Evolutionary conservation across 2,888 invertebrate genomes (phyloP).

Genomic region (Ptilodon capucinus): DNA sequence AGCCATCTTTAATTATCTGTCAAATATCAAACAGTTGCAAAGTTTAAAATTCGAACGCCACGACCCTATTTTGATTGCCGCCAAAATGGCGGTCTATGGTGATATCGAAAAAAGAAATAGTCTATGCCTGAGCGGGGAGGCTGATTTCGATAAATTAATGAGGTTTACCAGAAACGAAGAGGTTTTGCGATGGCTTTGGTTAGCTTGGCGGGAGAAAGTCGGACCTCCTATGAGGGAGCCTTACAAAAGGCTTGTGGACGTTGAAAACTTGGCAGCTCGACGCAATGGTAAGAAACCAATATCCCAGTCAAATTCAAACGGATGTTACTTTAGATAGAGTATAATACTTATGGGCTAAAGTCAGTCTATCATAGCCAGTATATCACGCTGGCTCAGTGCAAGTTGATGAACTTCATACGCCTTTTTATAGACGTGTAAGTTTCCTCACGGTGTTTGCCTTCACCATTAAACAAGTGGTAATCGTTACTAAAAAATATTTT

Average conservation of each 20-base stretch:
- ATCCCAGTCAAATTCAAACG: too few species aligned
- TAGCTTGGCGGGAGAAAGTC: constrained; percentile 85
- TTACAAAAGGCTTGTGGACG: constrained; percentile 76
- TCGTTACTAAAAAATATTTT: too few species aligned
- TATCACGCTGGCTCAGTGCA: too few species aligned
- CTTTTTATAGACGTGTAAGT: too few species aligned
- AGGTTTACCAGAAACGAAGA: constrained; percentile 65
- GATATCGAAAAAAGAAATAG: constrained; percentile 13
- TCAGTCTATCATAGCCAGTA: too few species aligned
- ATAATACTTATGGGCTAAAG: too few species aligned
- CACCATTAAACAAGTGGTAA: too few species aligned
- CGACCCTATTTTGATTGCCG: constrained; percentile 26
- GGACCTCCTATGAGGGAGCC: constrained; percentile 80
- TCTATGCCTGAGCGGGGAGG: constrained; percentile 84
- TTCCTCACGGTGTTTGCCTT: too few species aligned
- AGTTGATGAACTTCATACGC: too few species aligned
- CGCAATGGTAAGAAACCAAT: constrained; percentile 80
- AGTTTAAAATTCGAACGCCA: constrained; percentile 8
- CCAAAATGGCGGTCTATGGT: constrained; percentile 30
- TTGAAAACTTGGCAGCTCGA: constrained; percentile 85
- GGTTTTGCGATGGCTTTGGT: constrained; percentile 85
- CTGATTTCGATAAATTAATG: constrained; percentile 84
- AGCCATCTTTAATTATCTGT: constrained; percentile 51
- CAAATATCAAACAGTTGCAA: constrained; percentile 30
- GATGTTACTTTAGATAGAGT: too few species aligned